Evolutionary conservation across 2,113 vertebrate genomes (phyloP), one percentile per base, ranked within the genome.

Genomic region (Dryoscopus gambensis): DNA sequence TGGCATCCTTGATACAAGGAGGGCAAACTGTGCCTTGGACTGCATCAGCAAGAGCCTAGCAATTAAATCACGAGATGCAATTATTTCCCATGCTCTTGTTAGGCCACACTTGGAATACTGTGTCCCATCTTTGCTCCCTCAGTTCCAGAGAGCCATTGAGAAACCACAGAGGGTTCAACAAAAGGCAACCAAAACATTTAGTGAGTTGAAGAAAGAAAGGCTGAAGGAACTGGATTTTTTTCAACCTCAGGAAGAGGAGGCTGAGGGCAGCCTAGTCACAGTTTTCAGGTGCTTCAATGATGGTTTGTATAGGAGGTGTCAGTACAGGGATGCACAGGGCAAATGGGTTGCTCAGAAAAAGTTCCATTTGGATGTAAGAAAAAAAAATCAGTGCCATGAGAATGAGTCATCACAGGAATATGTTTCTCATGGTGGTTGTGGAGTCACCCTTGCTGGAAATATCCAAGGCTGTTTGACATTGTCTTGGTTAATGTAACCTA

Each of bases 1-100:
- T 76, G 44, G 53, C 44, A 40, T 15, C 21, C 8, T 49, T 46
- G 53, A 15, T 44, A 44, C 18, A 39, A 13, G 1, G 4, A 81
- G 55, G 23, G 55, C 33, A 87, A 68, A 42, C 49, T 1, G 3
- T 57, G 37, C 52, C 42, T 75, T 62, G 76, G n/a, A 9, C 78
- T 73, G 27, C 0, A 0, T 59, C 83, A 68, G 31, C 67, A 68
- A 28, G 31, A 80, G 42, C 1, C 0, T 16, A 49, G 67, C 31
- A n/a, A 53, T 50, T 23, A 56, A 42, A 64, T 28, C 6, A 5
- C 2, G 8, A 52, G 27, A 14, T 46, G 28, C 10, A 30, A 9
- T 84, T 37, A 3, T 44, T 35, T 64, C 22, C 33, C 5, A 2
- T 53, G 44, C 25, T 68, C n/a, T 86, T 55, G 19, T 37, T 76